A percentile compares a stretch with the other conserved stretches of the same genome.
Evolutionary conservation across 2,888 invertebrate species (phyloP).

Genomic region (Sicus ferrugineus): DNA sequence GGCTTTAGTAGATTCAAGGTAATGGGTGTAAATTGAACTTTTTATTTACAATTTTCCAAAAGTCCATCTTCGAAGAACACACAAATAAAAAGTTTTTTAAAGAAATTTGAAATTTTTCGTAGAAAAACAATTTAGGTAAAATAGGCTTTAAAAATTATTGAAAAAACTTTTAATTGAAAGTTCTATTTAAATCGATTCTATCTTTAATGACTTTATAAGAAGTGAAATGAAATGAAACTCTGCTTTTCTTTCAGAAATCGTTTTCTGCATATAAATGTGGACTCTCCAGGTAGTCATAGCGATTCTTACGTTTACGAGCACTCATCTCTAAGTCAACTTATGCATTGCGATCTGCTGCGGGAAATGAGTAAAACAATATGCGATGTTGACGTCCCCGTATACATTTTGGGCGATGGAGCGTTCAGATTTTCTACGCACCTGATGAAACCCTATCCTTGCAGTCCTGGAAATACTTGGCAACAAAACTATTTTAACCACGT

Average conservation of each 20-base stretch:
- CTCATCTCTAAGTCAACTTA: neutral
- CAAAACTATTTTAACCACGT: constrained; percentile 19
- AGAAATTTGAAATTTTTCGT: too few species aligned
- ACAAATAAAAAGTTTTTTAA: too few species aligned
- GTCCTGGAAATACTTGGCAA: neutral
- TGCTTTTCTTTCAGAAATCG: neutral
- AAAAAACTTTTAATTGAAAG: too few species aligned
- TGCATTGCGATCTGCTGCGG: neutral
- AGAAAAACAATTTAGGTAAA: too few species aligned
- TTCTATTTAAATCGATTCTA: too few species aligned
- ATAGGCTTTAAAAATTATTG: too few species aligned
- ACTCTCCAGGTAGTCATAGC: neutral
- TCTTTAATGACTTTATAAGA: too few species aligned
- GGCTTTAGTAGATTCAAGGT: constrained; percentile 9
- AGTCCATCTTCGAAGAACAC: too few species aligned
- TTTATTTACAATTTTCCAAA: too few species aligned
- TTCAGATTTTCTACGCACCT: constrained; percentile 4
- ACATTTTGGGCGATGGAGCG: constrained; percentile 17
- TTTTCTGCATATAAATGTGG: constrained; percentile 6
- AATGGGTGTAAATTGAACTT: neutral
- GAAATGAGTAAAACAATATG: neutral
- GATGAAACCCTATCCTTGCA: constrained; percentile 30
- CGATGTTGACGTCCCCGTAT: constrained; percentile 7
- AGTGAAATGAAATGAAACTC: too few species aligned
- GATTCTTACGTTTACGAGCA: constrained; percentile 20